Evolutionary conservation across 2,113 vertebrate genomes (phyloP).

Genomic region (Zeus faber): DNA sequence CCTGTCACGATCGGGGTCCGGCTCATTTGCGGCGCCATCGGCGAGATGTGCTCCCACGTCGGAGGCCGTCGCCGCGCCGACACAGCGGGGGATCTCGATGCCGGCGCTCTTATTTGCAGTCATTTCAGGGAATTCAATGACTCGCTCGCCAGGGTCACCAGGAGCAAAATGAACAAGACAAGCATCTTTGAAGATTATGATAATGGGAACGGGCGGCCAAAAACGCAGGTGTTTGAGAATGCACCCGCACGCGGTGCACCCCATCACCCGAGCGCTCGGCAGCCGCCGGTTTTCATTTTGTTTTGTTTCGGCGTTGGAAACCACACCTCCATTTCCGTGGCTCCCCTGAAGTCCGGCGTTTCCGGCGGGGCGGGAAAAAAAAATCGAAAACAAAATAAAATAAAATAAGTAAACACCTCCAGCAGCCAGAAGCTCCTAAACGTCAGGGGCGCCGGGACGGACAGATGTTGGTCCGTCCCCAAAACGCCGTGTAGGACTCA

Average conservation of each 20-base stretch:
- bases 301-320: too few relatives aligned
- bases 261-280: slow-evolving; percentile 62
- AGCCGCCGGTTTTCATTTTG: too few relatives aligned
- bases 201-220: slow-evolving; percentile 68
- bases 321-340: neutral
- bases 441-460: too few relatives aligned
- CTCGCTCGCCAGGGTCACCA: slow-evolving; percentile 73
- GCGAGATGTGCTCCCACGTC: slow-evolving; percentile 62
- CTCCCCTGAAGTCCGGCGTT: slow-evolving; percentile 46
- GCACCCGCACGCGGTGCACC: slow-evolving; percentile 64
- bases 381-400: slow-evolving; percentile 20
- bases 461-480: slow-evolving; percentile 17
- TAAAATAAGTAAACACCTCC: too few relatives aligned
- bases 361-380: slow-evolving; percentile 41
- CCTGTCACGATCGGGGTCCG: slow-evolving; percentile 62
- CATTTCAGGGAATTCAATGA: slow-evolving; percentile 73
- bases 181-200: slow-evolving; percentile 82
- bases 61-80: slow-evolving; percentile 55
- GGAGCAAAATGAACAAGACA: slow-evolving; percentile 79
- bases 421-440: too few relatives aligned
- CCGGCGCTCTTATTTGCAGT: slow-evolving; percentile 74
- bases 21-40: slow-evolving; percentile 70
- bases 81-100: slow-evolving; percentile 65
- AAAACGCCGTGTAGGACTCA: neutral
- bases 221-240: slow-evolving; percentile 74